These are phyloP conservation scores for Akabosia matsudoensis DNA, from an alignment of 1,140 invertebrate species.

Conservation along the genomic window DNA sequence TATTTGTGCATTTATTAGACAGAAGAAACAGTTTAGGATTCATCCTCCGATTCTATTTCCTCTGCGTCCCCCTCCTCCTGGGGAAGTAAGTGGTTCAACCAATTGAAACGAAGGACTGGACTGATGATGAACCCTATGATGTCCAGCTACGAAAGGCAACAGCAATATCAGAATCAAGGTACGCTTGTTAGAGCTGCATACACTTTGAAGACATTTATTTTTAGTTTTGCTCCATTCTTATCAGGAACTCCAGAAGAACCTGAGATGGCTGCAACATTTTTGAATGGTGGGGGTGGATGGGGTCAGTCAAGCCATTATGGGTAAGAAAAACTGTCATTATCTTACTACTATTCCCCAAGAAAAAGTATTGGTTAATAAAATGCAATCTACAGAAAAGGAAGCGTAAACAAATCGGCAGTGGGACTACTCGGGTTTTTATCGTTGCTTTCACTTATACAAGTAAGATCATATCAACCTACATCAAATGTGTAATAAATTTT, in stretches of 20 bases:
- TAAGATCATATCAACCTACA: neutral
- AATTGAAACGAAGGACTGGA: neutral
- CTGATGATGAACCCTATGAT: neutral
- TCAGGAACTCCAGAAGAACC: neutral
- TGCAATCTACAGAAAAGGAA: neutral
- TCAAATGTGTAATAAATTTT: neutral
- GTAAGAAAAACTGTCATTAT: too few species aligned
- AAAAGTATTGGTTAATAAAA: neutral
- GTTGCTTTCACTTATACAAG: slow-evolving; percentile 23
- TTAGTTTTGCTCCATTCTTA: neutral
- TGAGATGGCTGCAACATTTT: neutral
- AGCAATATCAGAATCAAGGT: neutral
- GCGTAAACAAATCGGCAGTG: slow-evolving; percentile 33
- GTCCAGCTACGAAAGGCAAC: neutral
- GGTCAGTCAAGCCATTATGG: neutral
- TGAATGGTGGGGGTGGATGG: neutral
- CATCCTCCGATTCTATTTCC: too few species aligned
- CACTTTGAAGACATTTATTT: neutral
- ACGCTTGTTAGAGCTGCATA: neutral
- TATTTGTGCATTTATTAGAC: too few species aligned
- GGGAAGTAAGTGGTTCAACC: slow-evolving; percentile 5
- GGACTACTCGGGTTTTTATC: slow-evolving; percentile 31
- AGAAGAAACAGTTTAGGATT: neutral
- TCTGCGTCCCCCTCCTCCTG: neutral
- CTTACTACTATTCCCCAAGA: neutral